Percentiles rank a stretch among this genome's conserved stretches.
phyloP scores from a whole-genome alignment of 2,797 vertebrate species.

The Sebastolobus altivelis region DNA sequence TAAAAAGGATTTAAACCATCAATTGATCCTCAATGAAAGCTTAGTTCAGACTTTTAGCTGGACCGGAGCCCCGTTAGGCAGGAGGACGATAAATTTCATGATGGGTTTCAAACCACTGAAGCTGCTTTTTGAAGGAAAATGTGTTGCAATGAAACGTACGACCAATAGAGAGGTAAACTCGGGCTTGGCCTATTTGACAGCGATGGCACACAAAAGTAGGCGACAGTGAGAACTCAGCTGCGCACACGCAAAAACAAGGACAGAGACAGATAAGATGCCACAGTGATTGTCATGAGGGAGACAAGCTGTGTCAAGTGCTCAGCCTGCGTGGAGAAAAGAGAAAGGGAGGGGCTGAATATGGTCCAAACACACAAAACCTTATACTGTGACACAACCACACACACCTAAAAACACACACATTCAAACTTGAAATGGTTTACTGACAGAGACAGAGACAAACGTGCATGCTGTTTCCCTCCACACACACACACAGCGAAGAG shows the following conservation, averaged over 20 bases:
- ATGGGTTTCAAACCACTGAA: background rate
- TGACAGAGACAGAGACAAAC: conserved; percentile 45
- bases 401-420: conserved; percentile 41
- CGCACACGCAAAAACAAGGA: conserved; percentile 42
- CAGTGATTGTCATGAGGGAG: conserved; percentile 66
- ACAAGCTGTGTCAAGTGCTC: conserved; percentile 74
- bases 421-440: conserved; percentile 44
- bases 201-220: conserved; percentile 36
- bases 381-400: conserved; percentile 48
- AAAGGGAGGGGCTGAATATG: conserved; percentile 27
- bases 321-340: conserved; percentile 56
- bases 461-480: conserved; percentile 25
- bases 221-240: conserved; percentile 49
- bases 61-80: background rate
- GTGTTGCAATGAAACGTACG: conserved; percentile 1
- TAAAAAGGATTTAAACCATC: background rate
- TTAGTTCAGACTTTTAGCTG: conserved; percentile 5
- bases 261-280: conserved; percentile 59
- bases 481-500: conserved; percentile 19
- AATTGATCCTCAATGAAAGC: conserved; percentile 14
- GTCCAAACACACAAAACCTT: conserved; percentile 45
- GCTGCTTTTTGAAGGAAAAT: background rate
- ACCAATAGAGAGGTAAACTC: conserved; percentile 38
- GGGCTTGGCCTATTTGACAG: conserved; percentile 29
- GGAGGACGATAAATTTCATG: conserved; percentile 2